Evolutionary conservation across 35 echinoderm and acorn worm genomes (phyloP).

Genomic region (Diadema setosum): DNA sequence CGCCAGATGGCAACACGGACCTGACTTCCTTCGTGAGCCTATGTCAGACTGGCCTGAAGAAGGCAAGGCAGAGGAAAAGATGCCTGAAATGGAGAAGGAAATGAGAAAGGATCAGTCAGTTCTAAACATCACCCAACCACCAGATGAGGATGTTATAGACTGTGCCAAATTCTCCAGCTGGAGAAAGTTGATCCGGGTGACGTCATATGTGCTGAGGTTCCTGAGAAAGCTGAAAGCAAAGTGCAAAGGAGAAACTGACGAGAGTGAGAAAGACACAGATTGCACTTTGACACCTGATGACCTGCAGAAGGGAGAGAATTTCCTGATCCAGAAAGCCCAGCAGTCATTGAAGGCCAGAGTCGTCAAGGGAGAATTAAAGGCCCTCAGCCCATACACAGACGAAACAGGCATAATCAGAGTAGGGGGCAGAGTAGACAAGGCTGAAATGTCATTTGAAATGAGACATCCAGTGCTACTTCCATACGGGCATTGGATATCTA

Average conservation of each 20-base stretch:
- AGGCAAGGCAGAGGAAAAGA: neutral
- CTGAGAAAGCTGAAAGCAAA: slow-evolving; percentile 33
- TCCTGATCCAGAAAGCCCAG: slow-evolving; percentile 54
- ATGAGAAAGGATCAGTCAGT: slow-evolving; percentile 22
- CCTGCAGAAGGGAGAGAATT: too few species aligned
- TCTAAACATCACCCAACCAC: neutral
- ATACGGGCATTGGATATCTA: slow-evolving; percentile 12
- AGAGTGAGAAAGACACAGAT: too few species aligned
- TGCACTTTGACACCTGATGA: too few species aligned
- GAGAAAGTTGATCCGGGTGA: slow-evolving; percentile 64
- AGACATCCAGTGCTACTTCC: slow-evolving; percentile 55
- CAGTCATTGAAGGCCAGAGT: slow-evolving; percentile 2
- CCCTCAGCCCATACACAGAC: slow-evolving; percentile 43
- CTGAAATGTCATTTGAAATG: slow-evolving; percentile 28
- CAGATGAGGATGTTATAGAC: slow-evolving; percentile 4
- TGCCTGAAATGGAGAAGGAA: slow-evolving; percentile 34
- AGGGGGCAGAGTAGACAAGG: slow-evolving; percentile 38
- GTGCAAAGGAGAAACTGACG: too few species aligned
- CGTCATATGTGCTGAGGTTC: slow-evolving; percentile 65
- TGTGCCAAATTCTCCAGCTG: slow-evolving; percentile 20
- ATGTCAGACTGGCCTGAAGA: slow-evolving; percentile 56
- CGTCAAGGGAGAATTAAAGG: slow-evolving; percentile 36
- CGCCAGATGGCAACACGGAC: slow-evolving; percentile 37
- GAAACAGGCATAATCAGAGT: slow-evolving; percentile 46
- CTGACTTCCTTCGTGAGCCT: slow-evolving; percentile 32